Conservation (phyloP, 2,888 invertebrate species). For the Elmis aenea region DNA sequence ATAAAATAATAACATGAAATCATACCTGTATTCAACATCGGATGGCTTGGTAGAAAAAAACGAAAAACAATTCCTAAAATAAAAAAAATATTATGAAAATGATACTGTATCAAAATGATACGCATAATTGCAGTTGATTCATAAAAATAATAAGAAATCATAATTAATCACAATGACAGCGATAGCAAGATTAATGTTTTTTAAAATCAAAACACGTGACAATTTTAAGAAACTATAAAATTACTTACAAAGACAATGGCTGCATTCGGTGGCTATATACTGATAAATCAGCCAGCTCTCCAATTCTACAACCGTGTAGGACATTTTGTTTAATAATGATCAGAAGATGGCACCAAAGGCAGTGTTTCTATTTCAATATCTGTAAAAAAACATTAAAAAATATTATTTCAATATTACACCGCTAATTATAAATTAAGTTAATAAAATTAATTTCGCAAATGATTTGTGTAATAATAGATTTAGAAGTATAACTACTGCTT, state of each 20-base stretch:
- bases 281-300: conserved; percentile 69
- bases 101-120: conserved; percentile 9
- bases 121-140: too few species aligned
- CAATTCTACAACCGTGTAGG: conserved; percentile 60
- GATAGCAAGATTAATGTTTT: too few species aligned
- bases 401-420: too few species aligned
- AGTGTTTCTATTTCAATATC: too few species aligned
- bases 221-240: conserved; percentile 6
- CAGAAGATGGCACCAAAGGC: too few species aligned
- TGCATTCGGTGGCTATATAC: conserved; percentile 62
- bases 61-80: conserved; percentile 44
- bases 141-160: conserved; percentile 5
- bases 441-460: too few species aligned
- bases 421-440: too few species aligned
- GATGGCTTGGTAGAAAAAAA: conserved; percentile 43
- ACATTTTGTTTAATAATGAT: conserved; percentile 5
- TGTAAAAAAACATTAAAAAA: too few species aligned
- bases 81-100: conserved; percentile 37
- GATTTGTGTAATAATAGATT: too few species aligned
- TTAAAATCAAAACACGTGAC: neutral
- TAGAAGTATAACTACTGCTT: too few species aligned
- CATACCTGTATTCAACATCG: conserved; percentile 56
- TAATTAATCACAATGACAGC: conserved; percentile 8
- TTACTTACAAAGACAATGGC: conserved; percentile 62
- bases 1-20: conserved; percentile 42